Evolutionary conservation across 1,140 invertebrate species (phyloP).

Genomic region (Muscidifurax raptorellus): DNA sequence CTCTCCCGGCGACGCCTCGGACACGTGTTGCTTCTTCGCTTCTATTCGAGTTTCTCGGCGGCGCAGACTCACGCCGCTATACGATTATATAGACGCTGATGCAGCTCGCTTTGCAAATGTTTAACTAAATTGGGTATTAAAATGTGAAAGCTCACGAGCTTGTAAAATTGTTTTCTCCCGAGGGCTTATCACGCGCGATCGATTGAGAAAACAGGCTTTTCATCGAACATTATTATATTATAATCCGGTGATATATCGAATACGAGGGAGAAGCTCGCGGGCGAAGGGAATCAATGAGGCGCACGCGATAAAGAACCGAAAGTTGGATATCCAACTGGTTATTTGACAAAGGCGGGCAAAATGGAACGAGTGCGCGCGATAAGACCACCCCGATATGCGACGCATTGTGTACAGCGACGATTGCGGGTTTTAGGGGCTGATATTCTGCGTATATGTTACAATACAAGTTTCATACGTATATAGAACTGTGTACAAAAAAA

Average conservation of each 20-base stretch:
- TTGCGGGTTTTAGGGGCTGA: no score
- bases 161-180: neutral
- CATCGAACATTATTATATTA: neutral
- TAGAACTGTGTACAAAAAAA: no score
- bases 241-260: no score
- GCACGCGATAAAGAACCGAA: constrained; percentile 13
- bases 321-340: neutral
- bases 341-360: neutral
- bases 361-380: neutral
- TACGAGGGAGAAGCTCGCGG: neutral
- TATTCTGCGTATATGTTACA: no score
- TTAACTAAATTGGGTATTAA: no score
- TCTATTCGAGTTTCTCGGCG: neutral
- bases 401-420: no score
- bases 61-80: neutral
- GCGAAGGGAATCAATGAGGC: constrained; percentile 14
- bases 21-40: constrained; percentile 26
- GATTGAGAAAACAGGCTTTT: neutral
- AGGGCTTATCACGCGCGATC: neutral
- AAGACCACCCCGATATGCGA: no score
- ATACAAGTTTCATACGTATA: no score
- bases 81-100: neutral
- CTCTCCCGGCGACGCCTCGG: neutral
- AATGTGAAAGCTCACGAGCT: neutral
- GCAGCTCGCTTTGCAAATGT: neutral